Percentiles rank a stretch among this genome's conserved stretches.
phyloP scores from a whole-genome alignment of 2,113 vertebrate species.

The Thinocorus orbignyianus region DNA sequence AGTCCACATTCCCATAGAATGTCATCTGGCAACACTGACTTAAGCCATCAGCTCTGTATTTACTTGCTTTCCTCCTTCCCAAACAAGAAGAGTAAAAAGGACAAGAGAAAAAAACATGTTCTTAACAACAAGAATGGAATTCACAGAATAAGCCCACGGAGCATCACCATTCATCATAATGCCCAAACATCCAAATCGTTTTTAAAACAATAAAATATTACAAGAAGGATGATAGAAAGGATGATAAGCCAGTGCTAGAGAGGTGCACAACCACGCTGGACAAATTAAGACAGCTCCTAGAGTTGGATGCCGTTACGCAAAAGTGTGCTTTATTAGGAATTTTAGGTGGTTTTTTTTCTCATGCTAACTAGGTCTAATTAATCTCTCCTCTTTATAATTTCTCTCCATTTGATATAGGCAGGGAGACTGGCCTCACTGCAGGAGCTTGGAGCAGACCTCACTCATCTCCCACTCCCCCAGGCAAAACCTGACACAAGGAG shows the following conservation, averaged over 20 bases:
- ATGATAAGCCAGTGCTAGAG: background rate
- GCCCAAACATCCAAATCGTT: background rate
- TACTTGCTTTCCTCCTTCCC: background rate
- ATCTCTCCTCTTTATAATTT: background rate
- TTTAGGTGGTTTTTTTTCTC: background rate
- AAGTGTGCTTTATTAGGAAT: background rate
- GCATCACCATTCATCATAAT: background rate
- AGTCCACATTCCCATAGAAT: conserved; percentile 42
- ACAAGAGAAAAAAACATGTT: background rate
- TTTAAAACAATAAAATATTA: background rate
- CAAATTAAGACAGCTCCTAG: background rate
- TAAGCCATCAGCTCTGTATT: conserved; percentile 8
- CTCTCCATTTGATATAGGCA: background rate
- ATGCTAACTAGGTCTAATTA: background rate
- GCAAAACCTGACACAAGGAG: background rate
- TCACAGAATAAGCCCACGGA: background rate
- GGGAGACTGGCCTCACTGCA: background rate
- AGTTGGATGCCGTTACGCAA: background rate
- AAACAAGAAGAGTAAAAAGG: background rate
- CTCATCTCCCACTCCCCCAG: background rate
- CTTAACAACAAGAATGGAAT: background rate
- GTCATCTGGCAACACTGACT: conserved; percentile 25
- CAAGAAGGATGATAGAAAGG: background rate
- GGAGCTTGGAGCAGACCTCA: background rate
- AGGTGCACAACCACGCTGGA: background rate